A percentile compares a stretch with the other conserved stretches of the same genome.
Conservation (phyloP, 2,113 vertebrate genomes). For the Oryzias javanicus region DNA sequence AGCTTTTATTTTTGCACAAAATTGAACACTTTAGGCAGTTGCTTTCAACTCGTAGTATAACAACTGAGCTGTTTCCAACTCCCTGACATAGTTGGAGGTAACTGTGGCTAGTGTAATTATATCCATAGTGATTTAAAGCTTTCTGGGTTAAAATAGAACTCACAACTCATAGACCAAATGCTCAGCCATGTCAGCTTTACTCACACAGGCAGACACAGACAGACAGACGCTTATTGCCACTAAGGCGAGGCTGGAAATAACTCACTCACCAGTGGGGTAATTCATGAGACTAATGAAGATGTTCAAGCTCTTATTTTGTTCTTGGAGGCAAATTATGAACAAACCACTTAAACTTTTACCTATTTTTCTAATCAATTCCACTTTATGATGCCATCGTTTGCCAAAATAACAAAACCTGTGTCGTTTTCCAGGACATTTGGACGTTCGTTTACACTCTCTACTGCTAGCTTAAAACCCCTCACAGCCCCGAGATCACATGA, state of each 20-base stretch:
- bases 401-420: no score
- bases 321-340: no score
- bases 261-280: constrained; percentile 39
- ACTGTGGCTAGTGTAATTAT: constrained; percentile 48
- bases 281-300: constrained; percentile 20
- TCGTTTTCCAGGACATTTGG: no score
- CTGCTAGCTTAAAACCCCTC: no score
- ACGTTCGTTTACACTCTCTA: no score
- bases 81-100: constrained; percentile 32
- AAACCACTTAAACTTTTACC: no score
- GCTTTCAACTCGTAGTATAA: not conserved
- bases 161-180: constrained; percentile 52
- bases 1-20: no score
- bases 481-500: no score
- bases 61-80: constrained; percentile 20
- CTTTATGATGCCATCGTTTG: no score
- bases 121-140: constrained; percentile 47
- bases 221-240: constrained; percentile 45
- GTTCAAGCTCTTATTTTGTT: constrained; percentile 16
- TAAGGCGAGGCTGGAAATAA: constrained; percentile 60
- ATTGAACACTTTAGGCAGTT: no score
- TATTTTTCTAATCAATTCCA: no score
- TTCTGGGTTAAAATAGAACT: constrained; percentile 58
- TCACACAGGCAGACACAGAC: constrained; percentile 17
- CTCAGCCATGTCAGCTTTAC: constrained; percentile 45